Conservation (phyloP, 2,888 invertebrate species). For the Amphipoea lucens region DNA sequence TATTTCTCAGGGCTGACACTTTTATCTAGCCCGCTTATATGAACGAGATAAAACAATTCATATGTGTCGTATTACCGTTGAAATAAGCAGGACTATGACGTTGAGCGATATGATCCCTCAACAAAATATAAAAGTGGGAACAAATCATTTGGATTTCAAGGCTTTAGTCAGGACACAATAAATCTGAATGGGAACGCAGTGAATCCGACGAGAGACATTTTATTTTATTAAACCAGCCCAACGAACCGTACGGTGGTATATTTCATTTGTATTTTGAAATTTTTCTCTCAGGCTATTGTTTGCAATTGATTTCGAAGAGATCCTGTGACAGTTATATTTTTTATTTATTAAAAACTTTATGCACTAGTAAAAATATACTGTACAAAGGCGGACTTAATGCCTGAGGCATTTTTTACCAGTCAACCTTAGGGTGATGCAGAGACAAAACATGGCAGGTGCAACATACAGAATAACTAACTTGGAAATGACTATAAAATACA, state of each 20-base stretch:
- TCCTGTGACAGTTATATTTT: conserved; percentile 2
- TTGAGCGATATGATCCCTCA: conserved; percentile 48
- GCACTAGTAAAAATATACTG: too few relatives aligned
- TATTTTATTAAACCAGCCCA: conserved; percentile 54
- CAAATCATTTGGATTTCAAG: conserved; percentile 51
- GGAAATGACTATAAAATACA: too few relatives aligned
- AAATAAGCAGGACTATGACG: conserved; percentile 32
- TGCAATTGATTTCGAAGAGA: conserved; percentile 44
- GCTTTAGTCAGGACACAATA: conserved; percentile 59
- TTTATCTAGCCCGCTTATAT: conserved; percentile 7
- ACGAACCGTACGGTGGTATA: conserved; percentile 28
- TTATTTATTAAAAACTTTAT: too few relatives aligned
- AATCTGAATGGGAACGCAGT: conserved; percentile 52
- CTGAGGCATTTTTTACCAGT: too few relatives aligned
- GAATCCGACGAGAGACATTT: conserved; percentile 59
- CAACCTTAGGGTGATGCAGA: too few relatives aligned
- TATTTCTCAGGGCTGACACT: conserved; percentile 31
- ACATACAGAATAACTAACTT: too few relatives aligned
- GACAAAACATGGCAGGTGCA: too few relatives aligned
- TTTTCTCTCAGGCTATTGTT: conserved; percentile 39
- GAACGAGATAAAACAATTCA: conserved; percentile 21
- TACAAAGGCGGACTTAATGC: too few relatives aligned
- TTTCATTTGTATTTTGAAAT: conserved; percentile 41
- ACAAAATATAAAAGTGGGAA: conserved; percentile 51
- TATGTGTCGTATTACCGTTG: conserved; percentile 10